Base-by-base conservation (phyloP, 1,140 invertebrate genomes). In the Drepana arcuata region DNA sequence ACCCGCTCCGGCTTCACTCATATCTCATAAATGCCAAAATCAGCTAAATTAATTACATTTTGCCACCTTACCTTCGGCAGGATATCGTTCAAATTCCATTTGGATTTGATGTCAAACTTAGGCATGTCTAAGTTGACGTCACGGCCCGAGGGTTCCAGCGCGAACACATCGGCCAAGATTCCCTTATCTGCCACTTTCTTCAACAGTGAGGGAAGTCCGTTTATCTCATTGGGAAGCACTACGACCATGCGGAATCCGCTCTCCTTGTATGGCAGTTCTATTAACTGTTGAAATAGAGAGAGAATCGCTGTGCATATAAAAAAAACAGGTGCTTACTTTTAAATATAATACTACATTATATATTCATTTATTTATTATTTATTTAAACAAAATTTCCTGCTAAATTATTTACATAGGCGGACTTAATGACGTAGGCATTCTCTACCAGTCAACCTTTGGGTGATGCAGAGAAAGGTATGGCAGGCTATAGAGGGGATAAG, bases 211-310 rank as follows among this genome's bases (percentile, higher is more conserved):
- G 49, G 32, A 1, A 68, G 47, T 30, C 61, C 64, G 11, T 68
- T 52, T 1, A 57, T 18, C 15, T 65, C 41, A 18, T 68, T 32
- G 11, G 64, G 64, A 5, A 68, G 42, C 0, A 65, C 31, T 2
- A 68, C 35, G 1, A 68, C 39, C 64, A 68, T 68, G 2, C 64
- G 54, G 46, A 68, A 68, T 7, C 62, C 53, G 0, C 9, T 16
- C 23, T 68, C 64, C 39, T 64, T 47, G 37, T 68, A 68, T 5
- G 60, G 64, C 14, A 68, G 33, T 25, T 68, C 60, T 0, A 64
- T 30, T 46, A 68, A 36, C 64, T 68, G 46, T n/a, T 4, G 18
- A 21, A n/a, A n/a, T n/a, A n/a, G n/a, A n/a, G n/a, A n/a, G n/a
- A n/a, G n/a, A n/a, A n/a, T n/a, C n/a, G n/a, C n/a, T n/a, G n/a